Percentiles rank a stretch among this genome's conserved stretches.
Conservation (phyloP, 2,113 vertebrate species). For the Psilopsiagon aurifrons region DNA sequence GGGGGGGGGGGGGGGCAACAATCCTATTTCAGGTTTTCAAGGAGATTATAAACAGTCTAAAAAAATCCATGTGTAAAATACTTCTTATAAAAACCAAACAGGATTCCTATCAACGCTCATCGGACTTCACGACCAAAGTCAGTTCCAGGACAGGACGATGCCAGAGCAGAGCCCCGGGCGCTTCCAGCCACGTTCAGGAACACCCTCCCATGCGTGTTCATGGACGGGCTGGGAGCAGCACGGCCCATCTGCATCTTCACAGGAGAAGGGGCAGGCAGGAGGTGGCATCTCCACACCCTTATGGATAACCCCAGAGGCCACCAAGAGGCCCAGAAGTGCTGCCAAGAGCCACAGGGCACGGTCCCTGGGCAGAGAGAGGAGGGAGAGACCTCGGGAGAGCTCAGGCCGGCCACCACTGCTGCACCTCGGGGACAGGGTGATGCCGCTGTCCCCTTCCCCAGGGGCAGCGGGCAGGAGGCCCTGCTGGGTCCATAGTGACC, state of each 20-base stretch:
- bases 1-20: not conserved
- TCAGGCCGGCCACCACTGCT: fast-evolving
- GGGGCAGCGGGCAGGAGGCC: not conserved
- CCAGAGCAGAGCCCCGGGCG: not conserved
- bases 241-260: fast-evolving
- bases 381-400: not conserved
- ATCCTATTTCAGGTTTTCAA: conserved; percentile 26
- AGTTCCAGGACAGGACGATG: not conserved
- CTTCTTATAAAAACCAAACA: conserved; percentile 58
- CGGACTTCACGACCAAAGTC: not conserved
- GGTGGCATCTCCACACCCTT: not conserved
- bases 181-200: not conserved
- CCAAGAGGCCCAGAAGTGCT: not conserved
- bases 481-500: fast-evolving
- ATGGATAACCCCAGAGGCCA: not conserved
- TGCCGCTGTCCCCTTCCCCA: not conserved
- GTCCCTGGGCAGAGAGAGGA: not conserved
- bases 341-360: not conserved
- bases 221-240: not conserved
- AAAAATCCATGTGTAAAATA: conserved; percentile 60
- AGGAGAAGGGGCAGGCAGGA: not conserved
- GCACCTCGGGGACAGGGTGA: not conserved
- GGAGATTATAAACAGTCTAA: conserved; percentile 47
- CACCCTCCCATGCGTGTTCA: fast-evolving
- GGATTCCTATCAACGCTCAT: conserved; percentile 33